Percentiles rank a stretch among this genome's conserved stretches.
phyloP scores from a whole-genome alignment of 2,797 vertebrate genomes.

The Rousettus madagascariensis region DNA sequence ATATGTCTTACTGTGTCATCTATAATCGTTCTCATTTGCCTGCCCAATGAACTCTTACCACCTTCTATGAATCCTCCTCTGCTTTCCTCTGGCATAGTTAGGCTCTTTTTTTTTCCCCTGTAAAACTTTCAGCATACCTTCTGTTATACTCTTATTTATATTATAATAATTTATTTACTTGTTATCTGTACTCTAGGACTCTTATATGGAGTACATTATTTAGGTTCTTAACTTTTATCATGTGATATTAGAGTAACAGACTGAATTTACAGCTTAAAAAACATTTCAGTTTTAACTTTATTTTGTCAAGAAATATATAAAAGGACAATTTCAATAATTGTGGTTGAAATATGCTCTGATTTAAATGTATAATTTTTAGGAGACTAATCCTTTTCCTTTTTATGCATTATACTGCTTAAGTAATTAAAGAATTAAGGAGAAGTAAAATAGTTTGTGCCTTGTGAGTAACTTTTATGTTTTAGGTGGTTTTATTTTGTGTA shows the following conservation, averaged over 20 bases:
- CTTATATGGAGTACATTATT: neutral
- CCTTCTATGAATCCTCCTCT: neutral
- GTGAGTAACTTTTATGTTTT: neutral
- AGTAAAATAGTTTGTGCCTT: slow-evolving; percentile 4
- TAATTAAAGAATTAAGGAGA: neutral
- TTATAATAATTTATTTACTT: neutral
- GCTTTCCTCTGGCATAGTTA: neutral
- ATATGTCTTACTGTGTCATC: neutral
- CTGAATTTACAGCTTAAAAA: neutral
- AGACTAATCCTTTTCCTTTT: neutral
- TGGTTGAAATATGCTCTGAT: neutral
- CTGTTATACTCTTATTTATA: neutral
- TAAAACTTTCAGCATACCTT: neutral
- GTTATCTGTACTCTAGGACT: neutral
- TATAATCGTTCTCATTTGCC: neutral
- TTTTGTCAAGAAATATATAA: neutral
- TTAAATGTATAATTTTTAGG: neutral
- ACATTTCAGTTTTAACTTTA: neutral
- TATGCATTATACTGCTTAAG: neutral
- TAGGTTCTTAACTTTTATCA: neutral
- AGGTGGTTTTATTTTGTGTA: neutral
- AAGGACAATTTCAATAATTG: neutral
- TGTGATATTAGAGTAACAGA: neutral
- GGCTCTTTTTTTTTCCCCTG: neutral
- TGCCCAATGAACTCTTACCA: neutral